A percentile compares a stretch with the other conserved stretches of the same genome.
Conservation (phyloP, 64 coral and sea anemone species). For the Porites lutea region DNA sequence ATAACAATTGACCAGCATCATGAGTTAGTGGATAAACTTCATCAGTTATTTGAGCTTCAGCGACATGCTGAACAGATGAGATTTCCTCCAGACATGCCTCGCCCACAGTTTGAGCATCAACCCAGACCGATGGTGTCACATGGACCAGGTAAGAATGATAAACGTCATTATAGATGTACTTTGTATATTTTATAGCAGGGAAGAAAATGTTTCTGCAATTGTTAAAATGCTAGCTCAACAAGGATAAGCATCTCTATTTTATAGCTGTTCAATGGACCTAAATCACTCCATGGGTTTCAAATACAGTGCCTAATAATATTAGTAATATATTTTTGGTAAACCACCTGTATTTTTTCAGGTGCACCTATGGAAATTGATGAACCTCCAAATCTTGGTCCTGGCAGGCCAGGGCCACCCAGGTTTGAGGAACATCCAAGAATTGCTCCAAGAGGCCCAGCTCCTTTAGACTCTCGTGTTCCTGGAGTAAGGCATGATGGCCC, state of each 20-base stretch:
- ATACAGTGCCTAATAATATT: too few relatives aligned
- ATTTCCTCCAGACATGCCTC: conserved; percentile 4
- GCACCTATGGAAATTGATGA: conserved; percentile 40
- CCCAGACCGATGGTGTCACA: background rate
- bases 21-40: conserved; percentile 91
- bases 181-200: too few relatives aligned
- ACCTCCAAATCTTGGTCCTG: conserved; percentile 11
- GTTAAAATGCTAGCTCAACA: too few relatives aligned
- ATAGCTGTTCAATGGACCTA: too few relatives aligned
- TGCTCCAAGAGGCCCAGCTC: background rate
- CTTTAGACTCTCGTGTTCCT: conserved; percentile 39
- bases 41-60: conserved; percentile 94
- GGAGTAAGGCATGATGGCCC: conserved; percentile 16
- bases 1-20: conserved; percentile 88
- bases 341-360: background rate
- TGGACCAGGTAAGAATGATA: conserved; percentile 57
- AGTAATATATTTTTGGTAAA: too few relatives aligned
- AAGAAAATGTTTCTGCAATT: too few relatives aligned
- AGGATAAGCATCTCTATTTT: too few relatives aligned
- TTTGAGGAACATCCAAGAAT: conserved; percentile 33
- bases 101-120: background rate
- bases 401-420: conserved; percentile 36
- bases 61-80: conserved; percentile 69
- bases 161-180: background rate
- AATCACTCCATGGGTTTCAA: too few relatives aligned